Evolutionary conservation across 2,888 invertebrate genomes (phyloP).

Genomic region (Macrosoma leucophasiata): DNA sequence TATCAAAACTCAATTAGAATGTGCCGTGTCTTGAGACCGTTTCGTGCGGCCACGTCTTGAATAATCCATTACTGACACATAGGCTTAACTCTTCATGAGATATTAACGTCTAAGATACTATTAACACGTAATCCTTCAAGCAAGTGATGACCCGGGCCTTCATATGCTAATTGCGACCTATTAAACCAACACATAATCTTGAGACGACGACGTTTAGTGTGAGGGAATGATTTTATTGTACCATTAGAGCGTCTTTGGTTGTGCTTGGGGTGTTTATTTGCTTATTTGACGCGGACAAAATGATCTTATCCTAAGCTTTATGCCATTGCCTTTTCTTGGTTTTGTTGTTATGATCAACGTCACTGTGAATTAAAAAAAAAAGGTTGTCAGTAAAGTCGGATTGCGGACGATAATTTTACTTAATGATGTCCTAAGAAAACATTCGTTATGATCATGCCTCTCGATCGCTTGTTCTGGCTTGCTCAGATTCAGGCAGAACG

Average conservation of each 20-base stretch:
- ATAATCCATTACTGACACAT: constrained; percentile 55
- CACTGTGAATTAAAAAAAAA: no score
- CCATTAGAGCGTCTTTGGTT: constrained; percentile 25
- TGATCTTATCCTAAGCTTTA: neutral
- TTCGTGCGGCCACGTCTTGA: constrained; percentile 48
- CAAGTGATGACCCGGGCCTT: constrained; percentile 50
- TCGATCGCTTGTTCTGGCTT: no score
- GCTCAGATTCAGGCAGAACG: no score
- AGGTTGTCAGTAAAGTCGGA: no score
- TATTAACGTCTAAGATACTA: constrained; percentile 60
- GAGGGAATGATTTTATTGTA: constrained; percentile 41
- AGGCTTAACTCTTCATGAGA: constrained; percentile 57
- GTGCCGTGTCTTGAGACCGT: constrained; percentile 34
- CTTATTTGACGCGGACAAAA: no score
- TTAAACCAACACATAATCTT: constrained; percentile 52
- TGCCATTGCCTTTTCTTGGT: neutral
- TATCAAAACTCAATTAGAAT: constrained; percentile 48
- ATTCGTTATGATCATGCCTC: no score
- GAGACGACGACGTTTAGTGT: constrained; percentile 42
- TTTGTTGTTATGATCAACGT: constrained; percentile 1
- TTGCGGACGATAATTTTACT: no score
- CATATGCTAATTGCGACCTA: constrained; percentile 64
- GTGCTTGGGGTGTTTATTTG: no score
- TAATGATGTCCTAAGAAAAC: no score
- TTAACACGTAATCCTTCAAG: constrained; percentile 60